Base-by-base conservation (phyloP, 1,140 invertebrate species). In the Batillaria attramentaria region DNA sequence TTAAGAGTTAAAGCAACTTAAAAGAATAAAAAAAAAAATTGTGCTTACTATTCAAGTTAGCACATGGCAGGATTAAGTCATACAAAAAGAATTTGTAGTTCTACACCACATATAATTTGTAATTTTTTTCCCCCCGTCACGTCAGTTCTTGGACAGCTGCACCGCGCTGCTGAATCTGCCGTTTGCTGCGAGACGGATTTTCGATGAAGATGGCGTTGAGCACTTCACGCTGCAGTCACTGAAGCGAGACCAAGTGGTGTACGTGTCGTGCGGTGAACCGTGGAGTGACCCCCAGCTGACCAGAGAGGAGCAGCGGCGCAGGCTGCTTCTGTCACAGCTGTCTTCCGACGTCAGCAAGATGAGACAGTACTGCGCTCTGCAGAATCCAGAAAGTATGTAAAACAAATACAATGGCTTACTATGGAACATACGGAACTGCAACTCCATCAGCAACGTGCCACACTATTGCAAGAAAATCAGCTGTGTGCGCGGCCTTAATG, bases 111-210 rank as follows among this genome's bases (percentile, higher is more conserved):
- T n/a, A n/a, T n/a, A n/a, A n/a, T n/a, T n/a, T n/a, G n/a, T n/a
- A n/a, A n/a, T n/a, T n/a, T 69, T 24, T 41, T 41, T 10, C 24
- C 18, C 33, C 8, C 50, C 20, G 28, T 70, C 6, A 60, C 84
- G 85, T 60, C 83, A 91, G 89, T 91, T 91, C 79, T 75, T 91
- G 35, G 89, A 90, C 62, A 82, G 84, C 37, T 90, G 89, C 79
- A 91, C 91, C 10, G 78, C 46, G 18, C 77, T 89, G 16, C 81
- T 91, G 13, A 82, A 87, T 72, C 85, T 91, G 16, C 89, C 91
- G 33, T 89, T 89, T 84, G 89, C 90, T 84, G 90, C 87, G 3
- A 83, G 91, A 60, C 83, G 90, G 68, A 76, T 91, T 31, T 91
- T 91, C 88, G 89, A 91, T 78, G 79, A 82, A 13, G 81, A 86